These are phyloP conservation scores for Xylocopa sonorina DNA, from an alignment of 1,140 invertebrate species.

Conservation along the genomic window DNA sequence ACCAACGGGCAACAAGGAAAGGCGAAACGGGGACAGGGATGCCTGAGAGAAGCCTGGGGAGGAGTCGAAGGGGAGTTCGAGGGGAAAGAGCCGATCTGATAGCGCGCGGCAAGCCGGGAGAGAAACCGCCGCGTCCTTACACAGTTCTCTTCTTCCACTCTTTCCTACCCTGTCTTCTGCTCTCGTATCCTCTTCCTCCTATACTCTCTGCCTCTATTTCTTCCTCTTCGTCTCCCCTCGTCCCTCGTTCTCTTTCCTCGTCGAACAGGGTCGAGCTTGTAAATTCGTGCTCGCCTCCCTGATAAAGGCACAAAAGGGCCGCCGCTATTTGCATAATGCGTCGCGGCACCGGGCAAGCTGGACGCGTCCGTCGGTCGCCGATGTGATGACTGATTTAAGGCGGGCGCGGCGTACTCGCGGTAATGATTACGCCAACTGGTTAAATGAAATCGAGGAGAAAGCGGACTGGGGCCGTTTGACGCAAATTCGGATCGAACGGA, in stretches of 20 bases:
- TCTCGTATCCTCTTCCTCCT: conserved; percentile 14
- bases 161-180: conserved; percentile 42
- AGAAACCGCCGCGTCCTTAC: conserved; percentile 58
- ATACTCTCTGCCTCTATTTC: neutral
- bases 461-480: neutral
- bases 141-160: conserved; percentile 14
- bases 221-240: neutral
- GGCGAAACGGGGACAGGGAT: conserved; percentile 21
- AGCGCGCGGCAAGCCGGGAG: conserved; percentile 41
- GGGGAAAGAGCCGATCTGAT: conserved; percentile 63
- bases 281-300: conserved; percentile 74
- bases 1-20: conserved; percentile 20
- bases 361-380: conserved; percentile 34
- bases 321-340: conserved; percentile 68
- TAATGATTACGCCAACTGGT: conserved; percentile 23
- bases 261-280: conserved; percentile 69
- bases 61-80: conserved; percentile 47
- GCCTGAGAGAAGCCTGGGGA: conserved; percentile 14
- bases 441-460: conserved; percentile 44
- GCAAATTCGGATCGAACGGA: neutral
- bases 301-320: conserved; percentile 73
- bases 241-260: conserved; percentile 42
- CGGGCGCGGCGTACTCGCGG: conserved; percentile 2
- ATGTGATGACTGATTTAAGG: conserved; percentile 66
- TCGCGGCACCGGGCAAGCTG: conserved; percentile 16